Evolutionary conservation across 2,888 invertebrate genomes (phyloP).

Genomic region (Trisateles emortualis): DNA sequence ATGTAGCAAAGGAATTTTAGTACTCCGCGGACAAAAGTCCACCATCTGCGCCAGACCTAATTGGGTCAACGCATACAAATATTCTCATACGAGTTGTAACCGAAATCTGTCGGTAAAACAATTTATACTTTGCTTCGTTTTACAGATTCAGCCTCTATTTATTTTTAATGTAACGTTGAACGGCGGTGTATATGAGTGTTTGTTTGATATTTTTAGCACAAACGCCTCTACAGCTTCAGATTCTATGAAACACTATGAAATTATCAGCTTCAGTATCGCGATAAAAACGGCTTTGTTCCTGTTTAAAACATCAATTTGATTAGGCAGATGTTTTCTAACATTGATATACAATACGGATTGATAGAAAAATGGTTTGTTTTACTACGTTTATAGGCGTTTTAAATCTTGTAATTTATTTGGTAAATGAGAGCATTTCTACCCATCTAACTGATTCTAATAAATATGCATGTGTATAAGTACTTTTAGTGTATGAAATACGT

Average conservation of each 20-base stretch:
- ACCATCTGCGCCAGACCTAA: background rate
- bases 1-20: too few relatives aligned
- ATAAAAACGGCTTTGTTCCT: background rate
- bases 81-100: background rate
- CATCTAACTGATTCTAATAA: too few relatives aligned
- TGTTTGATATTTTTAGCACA: conserved; percentile 50
- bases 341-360: too few relatives aligned
- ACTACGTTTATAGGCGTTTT: too few relatives aligned
- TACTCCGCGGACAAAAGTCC: too few relatives aligned
- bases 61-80: background rate
- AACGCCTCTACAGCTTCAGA: conserved; percentile 29
- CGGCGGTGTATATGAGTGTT: conserved; percentile 41
- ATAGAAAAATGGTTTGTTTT: background rate
- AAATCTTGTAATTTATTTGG: too few relatives aligned
- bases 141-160: conserved; percentile 41
- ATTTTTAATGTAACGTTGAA: conserved; percentile 45
- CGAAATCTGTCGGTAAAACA: conserved; percentile 23
- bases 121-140: conserved; percentile 29
- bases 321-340: background rate
- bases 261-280: conserved; percentile 5
- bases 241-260: conserved; percentile 33
- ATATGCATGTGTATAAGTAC: too few relatives aligned
- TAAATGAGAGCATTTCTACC: too few relatives aligned
- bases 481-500: too few relatives aligned
- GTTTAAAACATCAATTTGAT: background rate